Evolutionary conservation across 1,140 invertebrate species (phyloP).

Genomic region (Cydia strobilella): DNA sequence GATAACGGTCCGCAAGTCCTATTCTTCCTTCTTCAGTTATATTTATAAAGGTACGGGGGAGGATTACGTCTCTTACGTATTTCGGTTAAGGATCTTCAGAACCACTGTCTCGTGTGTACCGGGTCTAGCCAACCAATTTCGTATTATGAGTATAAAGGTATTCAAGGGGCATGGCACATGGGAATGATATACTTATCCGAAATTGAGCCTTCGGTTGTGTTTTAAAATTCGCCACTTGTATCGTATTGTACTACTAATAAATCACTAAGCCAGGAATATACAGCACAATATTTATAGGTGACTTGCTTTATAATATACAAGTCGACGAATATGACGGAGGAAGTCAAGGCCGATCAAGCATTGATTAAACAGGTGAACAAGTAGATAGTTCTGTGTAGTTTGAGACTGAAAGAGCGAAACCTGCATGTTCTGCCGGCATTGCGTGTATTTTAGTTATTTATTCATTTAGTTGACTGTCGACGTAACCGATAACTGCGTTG

Average conservation of each 20-base stretch:
- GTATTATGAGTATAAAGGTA: conserved; percentile 14
- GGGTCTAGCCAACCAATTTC: background rate
- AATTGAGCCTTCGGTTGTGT: too few relatives aligned
- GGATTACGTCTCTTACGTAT: conserved; percentile 32
- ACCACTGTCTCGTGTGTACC: conserved; percentile 5
- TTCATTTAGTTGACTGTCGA: background rate
- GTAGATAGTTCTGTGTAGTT: too few relatives aligned
- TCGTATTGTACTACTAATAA: too few relatives aligned
- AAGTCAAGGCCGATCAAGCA: conserved; percentile 45
- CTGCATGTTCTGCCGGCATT: background rate
- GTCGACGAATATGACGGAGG: conserved; percentile 25
- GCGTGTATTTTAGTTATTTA: background rate
- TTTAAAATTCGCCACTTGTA: too few relatives aligned
- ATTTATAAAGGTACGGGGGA: conserved; percentile 26
- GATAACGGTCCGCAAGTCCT: conserved; percentile 15
- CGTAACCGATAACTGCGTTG: background rate
- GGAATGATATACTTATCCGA: background rate
- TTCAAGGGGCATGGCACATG: background rate
- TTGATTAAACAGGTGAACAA: conserved; percentile 48
- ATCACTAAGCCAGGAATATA: too few relatives aligned
- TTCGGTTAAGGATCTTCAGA: conserved; percentile 24
- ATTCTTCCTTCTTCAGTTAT: conserved; percentile 14
- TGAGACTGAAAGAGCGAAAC: background rate
- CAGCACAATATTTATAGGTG: too few relatives aligned
- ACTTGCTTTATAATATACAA: background rate